These are phyloP conservation scores for Tetragnatha montana DNA, from an alignment of 2,888 invertebrate genomes.

Conservation along the genomic window DNA sequence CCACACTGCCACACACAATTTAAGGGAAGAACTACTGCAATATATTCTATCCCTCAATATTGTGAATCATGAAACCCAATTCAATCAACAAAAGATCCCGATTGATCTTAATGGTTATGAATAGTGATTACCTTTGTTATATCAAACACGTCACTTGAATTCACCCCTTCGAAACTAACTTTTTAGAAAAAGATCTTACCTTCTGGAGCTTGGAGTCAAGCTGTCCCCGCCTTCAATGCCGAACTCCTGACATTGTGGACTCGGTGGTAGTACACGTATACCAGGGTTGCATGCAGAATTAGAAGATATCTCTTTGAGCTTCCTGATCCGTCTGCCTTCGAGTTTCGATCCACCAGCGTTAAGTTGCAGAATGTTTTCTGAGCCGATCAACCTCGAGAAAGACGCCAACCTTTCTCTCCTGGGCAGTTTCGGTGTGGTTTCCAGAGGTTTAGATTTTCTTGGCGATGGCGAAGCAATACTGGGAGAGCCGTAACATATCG, in stretches of 20 bases:
- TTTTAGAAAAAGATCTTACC: neutral
- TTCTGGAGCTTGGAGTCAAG: neutral
- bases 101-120: too few relatives aligned
- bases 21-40: too few relatives aligned
- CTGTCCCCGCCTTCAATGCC: neutral
- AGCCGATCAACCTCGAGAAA: conserved; percentile 37
- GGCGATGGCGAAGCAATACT: neutral
- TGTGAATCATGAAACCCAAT: too few relatives aligned
- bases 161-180: too few relatives aligned
- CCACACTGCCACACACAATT: too few relatives aligned
- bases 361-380: conserved; percentile 25
- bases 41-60: too few relatives aligned
- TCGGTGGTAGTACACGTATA: conserved; percentile 32
- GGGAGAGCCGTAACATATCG: neutral
- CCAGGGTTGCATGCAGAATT: neutral
- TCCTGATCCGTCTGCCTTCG: neutral
- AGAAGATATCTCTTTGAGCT: conserved; percentile 3
- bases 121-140: too few relatives aligned
- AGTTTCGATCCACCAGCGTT: neutral
- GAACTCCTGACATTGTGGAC: conserved; percentile 3
- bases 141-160: too few relatives aligned
- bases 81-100: too few relatives aligned
- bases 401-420: conserved; percentile 51
- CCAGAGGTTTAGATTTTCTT: neutral
- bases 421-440: conserved; percentile 55